phyloP scores from a whole-genome alignment of 2,888 invertebrate species.

The Ophion costatus region DNA sequence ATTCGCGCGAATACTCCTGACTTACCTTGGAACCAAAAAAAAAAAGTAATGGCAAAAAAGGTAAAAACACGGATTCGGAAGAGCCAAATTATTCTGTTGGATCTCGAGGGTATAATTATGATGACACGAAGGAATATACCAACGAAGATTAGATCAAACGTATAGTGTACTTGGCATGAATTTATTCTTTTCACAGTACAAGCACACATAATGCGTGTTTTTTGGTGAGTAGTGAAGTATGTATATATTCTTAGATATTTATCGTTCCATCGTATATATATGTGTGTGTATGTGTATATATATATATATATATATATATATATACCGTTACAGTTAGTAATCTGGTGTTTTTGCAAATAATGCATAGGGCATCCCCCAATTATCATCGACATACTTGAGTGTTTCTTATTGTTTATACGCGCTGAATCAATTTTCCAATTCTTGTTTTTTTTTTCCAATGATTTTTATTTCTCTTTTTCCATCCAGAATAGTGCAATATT shows the following conservation, averaged over 20 bases:
- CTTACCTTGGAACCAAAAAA: constrained; percentile 67
- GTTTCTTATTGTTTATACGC: constrained; percentile 13
- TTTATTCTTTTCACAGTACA: constrained; percentile 80
- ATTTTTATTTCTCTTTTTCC: not conserved
- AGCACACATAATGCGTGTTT: constrained; percentile 73
- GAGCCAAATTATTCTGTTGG: constrained; percentile 39
- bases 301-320: constrained; percentile 27
- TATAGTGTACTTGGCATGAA: constrained; percentile 70
- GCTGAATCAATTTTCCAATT: constrained; percentile 16
- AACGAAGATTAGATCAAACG: constrained; percentile 22
- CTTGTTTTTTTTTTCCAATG: not conserved
- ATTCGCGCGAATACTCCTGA: constrained; percentile 35
- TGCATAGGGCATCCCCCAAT: constrained; percentile 21
- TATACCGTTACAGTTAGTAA: constrained; percentile 36
- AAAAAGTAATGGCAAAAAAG: constrained; percentile 21
- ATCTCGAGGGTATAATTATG: constrained; percentile 27
- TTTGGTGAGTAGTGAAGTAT: constrained; percentile 72
- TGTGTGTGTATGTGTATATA: not conserved
- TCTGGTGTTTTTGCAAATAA: constrained; percentile 39
- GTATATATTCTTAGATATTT: constrained; percentile 33
- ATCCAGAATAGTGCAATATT: constrained; percentile 3
- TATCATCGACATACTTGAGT: constrained; percentile 23
- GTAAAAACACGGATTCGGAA: constrained; percentile 7
- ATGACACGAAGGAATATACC: constrained; percentile 5
- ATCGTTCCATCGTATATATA: constrained; percentile 7